These are phyloP conservation scores for Zhuqinia jingwanae DNA, from an alignment of 2,888 invertebrate species.

Conservation along the genomic window DNA sequence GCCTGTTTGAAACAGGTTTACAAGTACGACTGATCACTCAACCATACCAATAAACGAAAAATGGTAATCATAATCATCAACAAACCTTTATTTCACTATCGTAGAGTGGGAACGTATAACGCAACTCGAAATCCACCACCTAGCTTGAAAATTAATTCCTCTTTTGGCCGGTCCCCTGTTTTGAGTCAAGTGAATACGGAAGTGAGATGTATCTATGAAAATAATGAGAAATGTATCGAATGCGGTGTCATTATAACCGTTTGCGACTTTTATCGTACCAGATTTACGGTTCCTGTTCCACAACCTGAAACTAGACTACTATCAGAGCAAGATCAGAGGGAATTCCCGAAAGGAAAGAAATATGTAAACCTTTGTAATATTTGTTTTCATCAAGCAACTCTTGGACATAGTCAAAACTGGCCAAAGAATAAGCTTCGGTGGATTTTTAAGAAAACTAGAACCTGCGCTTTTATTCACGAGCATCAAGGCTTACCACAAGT, in stretches of 20 bases:
- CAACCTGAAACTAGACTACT: conserved; percentile 31
- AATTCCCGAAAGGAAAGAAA: conserved; percentile 48
- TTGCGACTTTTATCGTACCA: conserved; percentile 48
- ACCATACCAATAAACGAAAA: no score
- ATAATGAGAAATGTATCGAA: conserved; percentile 43
- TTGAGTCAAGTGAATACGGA: neutral
- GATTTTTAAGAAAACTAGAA: conserved; percentile 63
- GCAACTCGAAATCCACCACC: neutral
- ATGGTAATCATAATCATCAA: neutral
- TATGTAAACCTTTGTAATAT: conserved; percentile 55
- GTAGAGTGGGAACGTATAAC: conserved; percentile 48
- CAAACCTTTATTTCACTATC: neutral
- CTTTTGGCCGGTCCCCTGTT: conserved; percentile 52
- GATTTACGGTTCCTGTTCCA: conserved; percentile 29
- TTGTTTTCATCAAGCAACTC: conserved; percentile 47
- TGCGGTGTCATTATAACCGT: conserved; percentile 20
- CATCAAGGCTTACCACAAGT: conserved; percentile 47
- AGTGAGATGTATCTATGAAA: conserved; percentile 11
- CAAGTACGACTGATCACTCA: no score
- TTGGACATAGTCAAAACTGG: conserved; percentile 50
- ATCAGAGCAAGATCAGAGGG: neutral
- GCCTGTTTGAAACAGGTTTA: no score
- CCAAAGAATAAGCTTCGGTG: conserved; percentile 39
- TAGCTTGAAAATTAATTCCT: neutral
- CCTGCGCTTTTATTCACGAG: conserved; percentile 66